Evolutionary conservation across 2,888 invertebrate species (phyloP), one percentile per base, ranked within the genome.

Genomic region (Cybosia mesomella): DNA sequence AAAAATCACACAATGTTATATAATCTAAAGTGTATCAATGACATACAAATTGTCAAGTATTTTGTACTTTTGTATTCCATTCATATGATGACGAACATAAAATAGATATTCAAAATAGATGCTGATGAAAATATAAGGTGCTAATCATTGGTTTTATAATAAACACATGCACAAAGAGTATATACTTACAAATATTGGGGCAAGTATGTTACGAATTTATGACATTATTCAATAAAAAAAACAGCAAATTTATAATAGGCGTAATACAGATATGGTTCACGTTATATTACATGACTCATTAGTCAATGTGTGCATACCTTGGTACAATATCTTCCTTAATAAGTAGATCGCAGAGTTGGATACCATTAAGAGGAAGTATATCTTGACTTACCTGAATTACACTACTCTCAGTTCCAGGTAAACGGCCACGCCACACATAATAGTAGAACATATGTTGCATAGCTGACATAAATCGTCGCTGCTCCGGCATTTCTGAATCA

Each of bases 391-490:
- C 96, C 32, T 97, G 94, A 54, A 97, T 91, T 21, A 97, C 95
- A 13, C 95, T 93, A 43, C 94, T 90, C 67, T 96, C 96, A 10
- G 96, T 95, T n/a, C 96, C 96, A 15, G 96, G 92, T 67, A 97
- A 92, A 75, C 95, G 96, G n/a, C 97, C 98, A 77, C 97, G 96
- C 95, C 97, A 96, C 1, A 98, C 97, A 83, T 96, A 98, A 82
- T 97, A 96, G 89, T 98, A 98, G 90, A 98, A 98, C 39, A 98
- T 90, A 75, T 97, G 96, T 85, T 98, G 98, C 95, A 98, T 97
- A 15, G 98, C 97, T 0, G 97, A 96, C 78, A 97, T 96, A 85
- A 96, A 98, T 22, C 97, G 95, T 57, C 97, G 96, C 85, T 98
- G 97, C 81, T 97, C 97, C 0, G 97, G 96, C 54, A 96, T 96